Evolutionary conservation across 2,888 invertebrate species (phyloP).

Genomic region (Prosopocoilus inquinatus): DNA sequence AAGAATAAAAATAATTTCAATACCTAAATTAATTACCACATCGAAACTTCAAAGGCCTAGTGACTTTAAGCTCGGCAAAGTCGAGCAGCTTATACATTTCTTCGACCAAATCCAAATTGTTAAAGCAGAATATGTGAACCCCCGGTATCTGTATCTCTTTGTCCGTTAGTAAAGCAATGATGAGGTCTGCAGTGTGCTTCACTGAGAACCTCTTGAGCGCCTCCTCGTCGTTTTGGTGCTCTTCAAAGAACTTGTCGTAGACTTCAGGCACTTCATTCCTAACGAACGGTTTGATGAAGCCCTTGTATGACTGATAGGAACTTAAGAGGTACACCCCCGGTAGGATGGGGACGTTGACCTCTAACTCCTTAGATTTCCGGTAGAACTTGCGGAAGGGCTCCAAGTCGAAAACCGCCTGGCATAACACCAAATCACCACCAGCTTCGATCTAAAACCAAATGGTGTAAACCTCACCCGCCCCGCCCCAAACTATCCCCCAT

Average conservation of each 20-base stretch:
- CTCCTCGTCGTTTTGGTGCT: slow-evolving; percentile 59
- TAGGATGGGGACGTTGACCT: slow-evolving; percentile 74
- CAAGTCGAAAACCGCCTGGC: slow-evolving; percentile 79
- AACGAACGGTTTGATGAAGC: slow-evolving; percentile 65
- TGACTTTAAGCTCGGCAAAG: slow-evolving; percentile 15
- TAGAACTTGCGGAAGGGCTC: slow-evolving; percentile 64
- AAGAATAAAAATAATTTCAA: no score
- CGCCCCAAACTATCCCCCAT: no score
- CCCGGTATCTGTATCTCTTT: slow-evolving; percentile 49
- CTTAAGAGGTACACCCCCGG: slow-evolving; percentile 74
- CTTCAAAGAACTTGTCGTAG: slow-evolving; percentile 57
- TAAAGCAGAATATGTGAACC: slow-evolving; percentile 61
- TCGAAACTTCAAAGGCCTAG: neutral
- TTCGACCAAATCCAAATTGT: slow-evolving; percentile 37
- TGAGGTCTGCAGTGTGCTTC: slow-evolving; percentile 54
- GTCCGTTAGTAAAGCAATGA: slow-evolving; percentile 51
- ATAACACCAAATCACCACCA: slow-evolving; percentile 84
- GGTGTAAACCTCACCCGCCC: no score
- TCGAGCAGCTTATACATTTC: slow-evolving; percentile 13
- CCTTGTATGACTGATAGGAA: slow-evolving; percentile 57
- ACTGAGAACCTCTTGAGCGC: slow-evolving; percentile 61
- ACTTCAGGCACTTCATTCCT: slow-evolving; percentile 64
- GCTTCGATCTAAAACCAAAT: slow-evolving; percentile 54
- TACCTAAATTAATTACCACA: neutral
- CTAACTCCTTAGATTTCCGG: slow-evolving; percentile 61